Evolutionary conservation across 2,797 vertebrate species (phyloP), one percentile per base, ranked within the genome.

Genomic region (Mormyrops boulengeri): DNA sequence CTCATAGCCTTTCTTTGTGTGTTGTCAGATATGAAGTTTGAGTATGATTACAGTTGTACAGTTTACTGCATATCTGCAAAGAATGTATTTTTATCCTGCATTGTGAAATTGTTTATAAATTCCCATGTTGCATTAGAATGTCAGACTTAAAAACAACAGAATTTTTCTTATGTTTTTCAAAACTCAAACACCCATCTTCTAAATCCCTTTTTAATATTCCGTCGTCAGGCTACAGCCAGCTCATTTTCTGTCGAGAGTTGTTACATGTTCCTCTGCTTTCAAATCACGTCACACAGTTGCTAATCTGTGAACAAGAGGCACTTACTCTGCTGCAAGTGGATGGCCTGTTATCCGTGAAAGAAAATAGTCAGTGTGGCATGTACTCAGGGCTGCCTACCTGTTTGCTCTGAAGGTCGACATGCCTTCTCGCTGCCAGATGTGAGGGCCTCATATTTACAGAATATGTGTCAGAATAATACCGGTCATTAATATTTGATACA

Each of bases 391-490:
- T 14, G 80, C 89, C 89, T 90, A 89, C 84, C 90, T 88, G 77
- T 90, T 57, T 44, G 62, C 87, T 89, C 86, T 87, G 90, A 90
- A 88, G 89, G 91, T 91, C 88, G 44, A 77, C 90, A 90, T 91
- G 93, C 88, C 86, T 91, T 94, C 92, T 90, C 88, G 0, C 86
- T 69, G 84, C 85, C 92, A 92, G 92, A 91, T 92, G 91, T 73
- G 34, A 55, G 14, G 55, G 85, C 80, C 93, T 93, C 92, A 92
- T 95, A 94, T 95, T 95, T 95, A 95, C 94, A 93, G 93, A 95
- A 94, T 91, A 92, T 93, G 94, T 95, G 94, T 95, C 96, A 94
- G 94, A 95, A 95, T 95, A 96, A 94, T 92, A 94, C 94, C 95
- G 94, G 95, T 96, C 93, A 93, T 95, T 94, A 93, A 90, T 92